Base-by-base conservation (phyloP, 2,888 invertebrate species). In the Aleiodes alternator region DNA sequence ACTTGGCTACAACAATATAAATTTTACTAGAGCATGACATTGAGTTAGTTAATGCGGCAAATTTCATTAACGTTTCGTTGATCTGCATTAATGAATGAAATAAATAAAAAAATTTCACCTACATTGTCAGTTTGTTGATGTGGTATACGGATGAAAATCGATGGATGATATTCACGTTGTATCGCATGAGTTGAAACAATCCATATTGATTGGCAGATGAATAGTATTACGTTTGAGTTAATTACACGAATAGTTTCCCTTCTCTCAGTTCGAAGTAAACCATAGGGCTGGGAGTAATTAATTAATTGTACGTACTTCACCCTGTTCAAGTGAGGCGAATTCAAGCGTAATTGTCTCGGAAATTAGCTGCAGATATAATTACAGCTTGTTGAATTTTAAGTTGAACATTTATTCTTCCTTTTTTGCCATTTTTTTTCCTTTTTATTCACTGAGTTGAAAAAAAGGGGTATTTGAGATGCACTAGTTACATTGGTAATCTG, bases 281-380 rank as follows among this genome's bases (percentile, higher is more conserved):
- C 79, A 72, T 76, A 71, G 76, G 79, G 82, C 84, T 34, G 34
- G 34, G 1, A 34, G 81, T 83, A 82, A 84, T 84, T 85, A 85
- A 84, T 85, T 84, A 81, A 84, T 83, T 84, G 83, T 78, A 76
- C 75, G 78, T 81, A 74, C 68, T 76, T 72, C 23, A 23, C 79
- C 74, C 73, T 80, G 80, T 79, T 80, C 79, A 83, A 80, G 78
- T 77, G 79, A 79, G 76, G 66, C 1, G 78, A 64, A 64, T 64
- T 43, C 43, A 23, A 48, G 64, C 48, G 16, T 64, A 64, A 64
- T 64, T 64, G 64, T 64, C 64, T 64, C 43, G 64, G 64, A 9
- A 64, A 64, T 48, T 64, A 48, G 64, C 14, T 3, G 43, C 34
- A 23, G 9, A 64, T 64, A 48, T 64, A 64, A 64, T 64, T 23